phyloP scores from a whole-genome alignment of 1,140 invertebrate species.

The Pararge aegeria region DNA sequence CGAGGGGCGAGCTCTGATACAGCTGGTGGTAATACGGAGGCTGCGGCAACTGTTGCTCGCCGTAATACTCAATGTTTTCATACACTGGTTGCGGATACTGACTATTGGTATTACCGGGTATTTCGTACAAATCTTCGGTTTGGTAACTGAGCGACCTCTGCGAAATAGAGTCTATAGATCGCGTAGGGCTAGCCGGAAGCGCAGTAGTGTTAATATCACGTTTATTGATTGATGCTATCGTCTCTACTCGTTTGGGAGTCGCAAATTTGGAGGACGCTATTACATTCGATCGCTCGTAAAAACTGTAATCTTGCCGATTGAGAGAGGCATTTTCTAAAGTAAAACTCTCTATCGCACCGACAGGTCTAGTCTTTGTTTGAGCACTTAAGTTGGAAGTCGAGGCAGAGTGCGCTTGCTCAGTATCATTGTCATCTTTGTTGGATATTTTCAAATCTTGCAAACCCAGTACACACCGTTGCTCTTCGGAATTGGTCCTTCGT shows the following conservation, averaged over 20 bases:
- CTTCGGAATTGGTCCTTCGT: slow-evolving; percentile 67
- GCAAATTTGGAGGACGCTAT: slow-evolving; percentile 88
- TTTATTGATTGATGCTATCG: slow-evolving; percentile 80
- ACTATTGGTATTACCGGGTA: slow-evolving; percentile 60
- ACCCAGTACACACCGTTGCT: slow-evolving; percentile 71
- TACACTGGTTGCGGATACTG: slow-evolving; percentile 84
- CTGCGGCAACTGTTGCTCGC: slow-evolving; percentile 73
- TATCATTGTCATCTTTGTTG: slow-evolving; percentile 73
- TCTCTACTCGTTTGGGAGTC: slow-evolving; percentile 86
- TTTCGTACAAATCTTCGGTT: slow-evolving; percentile 74
- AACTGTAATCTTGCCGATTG: slow-evolving; percentile 72
- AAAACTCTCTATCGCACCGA: slow-evolving; percentile 77
- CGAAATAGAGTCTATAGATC: slow-evolving; percentile 81
- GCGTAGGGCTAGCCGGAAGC: slow-evolving; percentile 70
- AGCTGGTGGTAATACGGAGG: slow-evolving; percentile 83
- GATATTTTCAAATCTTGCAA: slow-evolving; percentile 77
- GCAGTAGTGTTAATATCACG: slow-evolving; percentile 65
- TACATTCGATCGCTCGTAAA: slow-evolving; percentile 75
- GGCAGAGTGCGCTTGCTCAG: slow-evolving; percentile 72
- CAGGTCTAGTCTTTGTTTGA: slow-evolving; percentile 62
- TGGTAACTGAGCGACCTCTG: slow-evolving; percentile 83
- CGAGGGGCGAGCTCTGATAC: slow-evolving; percentile 65
- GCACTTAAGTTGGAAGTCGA: slow-evolving; percentile 57
- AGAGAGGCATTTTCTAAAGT: slow-evolving; percentile 63
- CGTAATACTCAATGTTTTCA: slow-evolving; percentile 90